Evolutionary conservation across 1,140 invertebrate genomes (phyloP), one percentile per base, ranked within the genome.

Genomic region (Argopecten irradians): DNA sequence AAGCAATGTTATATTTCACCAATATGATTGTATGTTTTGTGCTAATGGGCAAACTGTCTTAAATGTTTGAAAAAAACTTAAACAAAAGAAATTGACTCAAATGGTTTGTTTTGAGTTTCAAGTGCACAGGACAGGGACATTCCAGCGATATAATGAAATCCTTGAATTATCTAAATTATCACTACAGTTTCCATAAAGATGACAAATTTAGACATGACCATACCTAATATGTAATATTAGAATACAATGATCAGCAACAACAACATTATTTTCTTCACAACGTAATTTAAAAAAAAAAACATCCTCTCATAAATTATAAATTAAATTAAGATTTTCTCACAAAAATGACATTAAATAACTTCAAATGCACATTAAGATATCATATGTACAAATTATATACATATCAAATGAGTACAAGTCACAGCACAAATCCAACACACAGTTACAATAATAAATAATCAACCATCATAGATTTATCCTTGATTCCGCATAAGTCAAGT

Each of bases 351-450:
- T 71, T 71, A 71, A 71, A 71, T 71, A 71, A 71, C 13, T 71
- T n/a, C 55, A 71, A n/a, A 71, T 71, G 43, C 43, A 46, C 43
- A 46, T 71, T 28, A 39, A 71, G 55, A 71, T 71, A n/a, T 1
- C 28, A n/a, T 71, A 71, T 71, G n/a, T 71, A 71, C 55, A 71
- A 71, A 71, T 71, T 71, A 71, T 71, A 71, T 71, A 71, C 55
- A 71, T 71, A 71, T 71, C 55, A 71, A 71, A 71, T 71, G 22
- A 71, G n/a, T 71, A 71, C 55, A 71, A 71, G 55, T 71, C 55
- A 71, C 55, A 71, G 55, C 55, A 71, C 55, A 3, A 71, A 16
- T 71, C 36, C 22, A 71, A 71, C 55, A 71, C 55, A 71, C 55
- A 71, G 55, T 28, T 71, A 71, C 55, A 71, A 71, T 71, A 71